A percentile compares a stretch with the other conserved stretches of the same genome.
Evolutionary conservation across 2,797 vertebrate species (phyloP).

Genomic region (Diceros bicornis): DNA sequence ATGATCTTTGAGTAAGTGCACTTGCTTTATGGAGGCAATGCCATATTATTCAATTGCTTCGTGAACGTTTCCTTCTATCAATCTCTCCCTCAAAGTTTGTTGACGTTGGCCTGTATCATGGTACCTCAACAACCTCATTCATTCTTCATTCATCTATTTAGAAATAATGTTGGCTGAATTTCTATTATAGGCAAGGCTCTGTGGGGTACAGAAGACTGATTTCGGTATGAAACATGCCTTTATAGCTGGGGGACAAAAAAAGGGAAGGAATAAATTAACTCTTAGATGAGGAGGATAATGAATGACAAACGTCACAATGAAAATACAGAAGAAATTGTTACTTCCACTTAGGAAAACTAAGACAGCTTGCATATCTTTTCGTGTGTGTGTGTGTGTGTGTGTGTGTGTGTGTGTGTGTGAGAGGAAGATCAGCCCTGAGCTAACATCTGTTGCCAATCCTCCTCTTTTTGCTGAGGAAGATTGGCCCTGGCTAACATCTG

Average conservation of each 20-base stretch:
- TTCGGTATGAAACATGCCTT: not conserved
- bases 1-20: not conserved
- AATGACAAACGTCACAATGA: not conserved
- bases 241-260: not conserved
- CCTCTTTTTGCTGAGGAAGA: too few relatives aligned
- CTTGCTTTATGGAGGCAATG: not conserved
- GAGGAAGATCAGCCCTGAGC: too few relatives aligned
- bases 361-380: not conserved
- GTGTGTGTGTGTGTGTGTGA: too few relatives aligned
- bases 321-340: not conserved
- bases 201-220: not conserved
- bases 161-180: not conserved
- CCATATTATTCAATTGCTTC: not conserved
- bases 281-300: not conserved
- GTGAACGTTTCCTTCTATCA: not conserved
- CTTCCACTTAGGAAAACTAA: not conserved
- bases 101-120: not conserved
- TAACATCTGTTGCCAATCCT: too few relatives aligned
- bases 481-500: too few relatives aligned
- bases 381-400: too few relatives aligned
- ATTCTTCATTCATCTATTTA: not conserved
- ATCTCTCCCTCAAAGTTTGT: not conserved
- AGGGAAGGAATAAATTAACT: not conserved
- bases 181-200: not conserved
- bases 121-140: not conserved